Evolutionary conservation across 2,888 invertebrate genomes (phyloP).

Genomic region (Galerucella nymphaeae): DNA sequence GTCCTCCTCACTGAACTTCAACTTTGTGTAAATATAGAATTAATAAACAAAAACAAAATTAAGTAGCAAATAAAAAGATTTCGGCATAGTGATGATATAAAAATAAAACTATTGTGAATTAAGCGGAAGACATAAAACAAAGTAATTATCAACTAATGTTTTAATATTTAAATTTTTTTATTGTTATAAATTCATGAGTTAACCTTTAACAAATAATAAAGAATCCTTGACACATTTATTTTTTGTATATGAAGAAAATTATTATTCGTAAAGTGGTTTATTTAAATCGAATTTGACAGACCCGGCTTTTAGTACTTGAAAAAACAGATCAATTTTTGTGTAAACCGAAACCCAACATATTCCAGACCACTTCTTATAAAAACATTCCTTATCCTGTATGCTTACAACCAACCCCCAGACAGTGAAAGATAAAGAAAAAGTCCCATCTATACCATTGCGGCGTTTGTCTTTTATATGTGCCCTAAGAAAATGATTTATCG

Average conservation of each 20-base stretch:
- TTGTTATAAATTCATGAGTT: neutral
- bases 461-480: slow-evolving; percentile 32
- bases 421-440: slow-evolving; percentile 31
- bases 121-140: neutral
- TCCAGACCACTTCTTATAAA: neutral
- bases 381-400: slow-evolving; percentile 6
- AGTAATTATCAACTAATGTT: neutral
- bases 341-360: slow-evolving; percentile 3
- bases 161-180: neutral
- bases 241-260: too few species aligned
- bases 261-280: too few species aligned
- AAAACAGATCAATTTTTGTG: slow-evolving; percentile 1
- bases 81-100: neutral
- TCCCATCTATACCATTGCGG: slow-evolving; percentile 24
- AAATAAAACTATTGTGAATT: neutral
- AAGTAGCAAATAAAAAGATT: neutral
- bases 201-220: neutral
- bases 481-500: slow-evolving; percentile 41
- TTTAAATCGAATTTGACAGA: too few species aligned
- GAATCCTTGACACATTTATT: too few species aligned
- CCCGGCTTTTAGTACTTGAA: neutral
- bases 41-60: too few species aligned
- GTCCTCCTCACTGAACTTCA: too few species aligned
- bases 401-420: slow-evolving; percentile 23
- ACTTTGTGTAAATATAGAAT: too few species aligned